phyloP scores from a whole-genome alignment of 2,797 vertebrate genomes.

The Characodon lateralis region DNA sequence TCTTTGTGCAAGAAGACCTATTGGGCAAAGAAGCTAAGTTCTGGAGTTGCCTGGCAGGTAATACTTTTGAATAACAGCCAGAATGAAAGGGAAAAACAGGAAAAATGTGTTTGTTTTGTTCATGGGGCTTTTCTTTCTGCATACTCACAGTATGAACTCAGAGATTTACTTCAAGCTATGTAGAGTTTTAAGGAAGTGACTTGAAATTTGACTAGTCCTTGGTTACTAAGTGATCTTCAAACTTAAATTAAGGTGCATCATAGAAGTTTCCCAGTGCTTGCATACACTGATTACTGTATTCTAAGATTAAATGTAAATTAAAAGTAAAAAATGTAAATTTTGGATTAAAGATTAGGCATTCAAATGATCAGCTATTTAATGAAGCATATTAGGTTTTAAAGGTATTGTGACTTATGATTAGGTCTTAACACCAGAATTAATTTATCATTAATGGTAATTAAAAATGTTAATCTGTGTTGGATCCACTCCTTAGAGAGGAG shows the following conservation, averaged over 20 bases:
- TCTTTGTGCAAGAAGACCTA: not conserved
- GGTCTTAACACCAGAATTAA: too few relatives aligned
- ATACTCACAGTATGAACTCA: not conserved
- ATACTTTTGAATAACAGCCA: not conserved
- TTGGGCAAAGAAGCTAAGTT: not conserved
- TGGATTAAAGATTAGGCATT: too few relatives aligned
- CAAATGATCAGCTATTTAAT: too few relatives aligned
- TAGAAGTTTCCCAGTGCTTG: not conserved
- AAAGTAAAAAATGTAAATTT: too few relatives aligned
- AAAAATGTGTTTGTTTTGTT: not conserved
- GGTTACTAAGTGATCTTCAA: not conserved
- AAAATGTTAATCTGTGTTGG: too few relatives aligned
- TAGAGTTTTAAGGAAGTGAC: too few relatives aligned
- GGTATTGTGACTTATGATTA: too few relatives aligned
- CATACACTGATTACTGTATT: not conserved
- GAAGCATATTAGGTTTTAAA: too few relatives aligned
- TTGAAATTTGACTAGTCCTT: not conserved
- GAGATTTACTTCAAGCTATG: too few relatives aligned
- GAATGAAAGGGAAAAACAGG: not conserved
- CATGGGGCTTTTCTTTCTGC: not conserved
- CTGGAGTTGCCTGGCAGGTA: not conserved
- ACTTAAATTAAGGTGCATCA: too few relatives aligned
- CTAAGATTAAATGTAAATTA: not conserved
- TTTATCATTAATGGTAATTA: too few relatives aligned
- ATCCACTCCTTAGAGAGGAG: too few relatives aligned